These are phyloP conservation scores for Gisinianus flammeolus DNA, from an alignment of 2,888 invertebrate genomes.

Conservation along the genomic window DNA sequence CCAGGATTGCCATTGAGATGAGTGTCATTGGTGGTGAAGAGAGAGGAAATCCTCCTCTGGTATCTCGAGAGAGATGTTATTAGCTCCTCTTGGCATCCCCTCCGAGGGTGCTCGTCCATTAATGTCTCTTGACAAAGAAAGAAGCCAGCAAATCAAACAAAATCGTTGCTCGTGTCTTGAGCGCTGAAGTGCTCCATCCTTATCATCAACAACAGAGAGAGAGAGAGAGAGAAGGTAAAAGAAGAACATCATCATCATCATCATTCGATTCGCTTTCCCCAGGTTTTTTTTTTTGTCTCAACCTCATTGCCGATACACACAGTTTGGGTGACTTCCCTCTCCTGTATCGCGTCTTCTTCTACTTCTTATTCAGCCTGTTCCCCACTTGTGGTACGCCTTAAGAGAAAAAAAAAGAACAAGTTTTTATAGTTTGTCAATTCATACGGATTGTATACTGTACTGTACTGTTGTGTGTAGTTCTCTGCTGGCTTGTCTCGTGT, in stretches of 20 bases:
- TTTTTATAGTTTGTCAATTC: background rate
- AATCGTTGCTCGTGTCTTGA: slow-evolving; percentile 57
- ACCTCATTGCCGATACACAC: background rate
- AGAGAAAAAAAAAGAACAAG: background rate
- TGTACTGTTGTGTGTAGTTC: too few relatives aligned
- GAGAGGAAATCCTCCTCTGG: slow-evolving; percentile 58
- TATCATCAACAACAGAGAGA: slow-evolving; percentile 32
- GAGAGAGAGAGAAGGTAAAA: background rate
- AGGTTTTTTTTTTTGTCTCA: background rate
- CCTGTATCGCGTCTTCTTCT: background rate
- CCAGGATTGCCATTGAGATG: slow-evolving; percentile 43
- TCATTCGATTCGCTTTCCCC: background rate
- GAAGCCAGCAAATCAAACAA: slow-evolving; percentile 59
- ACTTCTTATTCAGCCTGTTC: too few relatives aligned
- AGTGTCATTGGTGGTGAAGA: slow-evolving; percentile 56
- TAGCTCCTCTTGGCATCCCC: slow-evolving; percentile 59
- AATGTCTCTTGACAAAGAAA: slow-evolving; percentile 59
- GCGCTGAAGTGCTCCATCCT: slow-evolving; percentile 45
- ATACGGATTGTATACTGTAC: too few relatives aligned
- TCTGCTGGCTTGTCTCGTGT: too few relatives aligned
- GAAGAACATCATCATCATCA: slow-evolving; percentile 15
- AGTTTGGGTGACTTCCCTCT: background rate
- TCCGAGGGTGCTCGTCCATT: slow-evolving; percentile 58
- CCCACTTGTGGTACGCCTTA: background rate
- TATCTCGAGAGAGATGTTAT: slow-evolving; percentile 59